Evolutionary conservation across 2,113 vertebrate species (phyloP).

Genomic region (Epinephelus moara): DNA sequence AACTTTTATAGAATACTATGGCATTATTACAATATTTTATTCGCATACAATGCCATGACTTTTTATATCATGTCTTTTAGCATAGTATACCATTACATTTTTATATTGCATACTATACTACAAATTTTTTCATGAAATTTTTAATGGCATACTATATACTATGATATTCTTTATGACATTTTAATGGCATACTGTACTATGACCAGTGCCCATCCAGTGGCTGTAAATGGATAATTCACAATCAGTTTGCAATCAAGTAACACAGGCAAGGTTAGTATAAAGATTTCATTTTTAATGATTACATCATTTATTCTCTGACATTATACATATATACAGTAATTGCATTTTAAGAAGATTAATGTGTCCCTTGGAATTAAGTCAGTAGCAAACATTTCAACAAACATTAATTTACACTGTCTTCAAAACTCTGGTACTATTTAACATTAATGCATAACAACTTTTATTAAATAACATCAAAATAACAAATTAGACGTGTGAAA

Average conservation of each 20-base stretch:
- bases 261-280: neutral
- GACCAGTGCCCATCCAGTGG: no score
- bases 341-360: constrained; percentile 26
- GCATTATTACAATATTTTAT: neutral
- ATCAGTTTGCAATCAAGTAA: neutral
- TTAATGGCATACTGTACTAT: no score
- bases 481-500: neutral
- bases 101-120: no score
- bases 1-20: neutral
- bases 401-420: constrained; percentile 6
- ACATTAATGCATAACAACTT: neutral
- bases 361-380: constrained; percentile 11
- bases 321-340: constrained; percentile 60
- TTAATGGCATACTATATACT: no score
- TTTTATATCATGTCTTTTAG: no score
- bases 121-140: no score
- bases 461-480: neutral
- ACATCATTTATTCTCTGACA: constrained; percentile 23
- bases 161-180: no score
- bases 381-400: constrained; percentile 10
- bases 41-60: no score
- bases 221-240: neutral
- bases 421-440: neutral
- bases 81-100: no score
- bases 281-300: constrained; percentile 29